phyloP scores from a whole-genome alignment of 2,888 invertebrate genomes.

The Acrobasis repandana region DNA sequence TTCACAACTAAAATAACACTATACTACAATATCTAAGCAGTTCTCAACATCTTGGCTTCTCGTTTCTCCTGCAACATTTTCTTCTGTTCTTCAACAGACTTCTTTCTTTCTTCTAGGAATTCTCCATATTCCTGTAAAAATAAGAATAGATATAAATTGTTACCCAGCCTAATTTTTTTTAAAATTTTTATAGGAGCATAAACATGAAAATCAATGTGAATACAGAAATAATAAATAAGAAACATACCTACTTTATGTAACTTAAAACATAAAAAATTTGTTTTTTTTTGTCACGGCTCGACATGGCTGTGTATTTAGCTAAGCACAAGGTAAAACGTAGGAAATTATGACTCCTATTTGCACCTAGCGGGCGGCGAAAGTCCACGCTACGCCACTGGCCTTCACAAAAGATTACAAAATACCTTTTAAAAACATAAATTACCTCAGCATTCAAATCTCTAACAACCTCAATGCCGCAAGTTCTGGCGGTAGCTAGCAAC shows the following conservation, averaged over 20 bases:
- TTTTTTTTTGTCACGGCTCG: no score
- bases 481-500: conserved; percentile 89
- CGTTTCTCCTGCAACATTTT: conserved; percentile 90
- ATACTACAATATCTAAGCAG: conserved; percentile 60
- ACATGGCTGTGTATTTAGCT: no score
- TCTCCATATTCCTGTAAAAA: conserved; percentile 86
- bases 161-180: no score
- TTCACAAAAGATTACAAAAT: no score
- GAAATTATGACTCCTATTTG: no score
- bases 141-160: neutral
- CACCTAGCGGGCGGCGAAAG: no score
- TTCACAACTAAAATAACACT: conserved; percentile 28
- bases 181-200: conserved; percentile 3
- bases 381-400: no score
- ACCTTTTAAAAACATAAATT: conserved; percentile 24
- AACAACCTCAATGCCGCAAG: conserved; percentile 94
- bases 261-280: no score
- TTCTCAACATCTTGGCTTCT: conserved; percentile 95
- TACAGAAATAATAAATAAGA: no score
- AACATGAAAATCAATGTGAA: no score
- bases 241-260: no score
- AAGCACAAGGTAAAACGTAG: no score
- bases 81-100: conserved; percentile 87
- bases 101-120: conserved; percentile 90
- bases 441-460: conserved; percentile 87